Evolutionary conservation across 2,888 invertebrate genomes (phyloP).

Genomic region (Mythimna vitellina): DNA sequence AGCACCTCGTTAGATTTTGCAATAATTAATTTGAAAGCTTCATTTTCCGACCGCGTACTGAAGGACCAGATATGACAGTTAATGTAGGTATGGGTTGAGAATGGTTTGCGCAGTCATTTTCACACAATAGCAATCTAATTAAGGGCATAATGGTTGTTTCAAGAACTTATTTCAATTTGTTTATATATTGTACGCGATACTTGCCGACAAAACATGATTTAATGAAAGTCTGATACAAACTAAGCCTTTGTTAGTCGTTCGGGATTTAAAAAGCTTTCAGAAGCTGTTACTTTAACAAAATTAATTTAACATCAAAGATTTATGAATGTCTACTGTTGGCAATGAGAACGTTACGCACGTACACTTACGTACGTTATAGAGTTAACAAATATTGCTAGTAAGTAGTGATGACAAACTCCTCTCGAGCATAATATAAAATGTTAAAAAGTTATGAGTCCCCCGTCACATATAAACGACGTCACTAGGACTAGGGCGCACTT

Average conservation of each 20-base stretch:
- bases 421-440: conserved; percentile 35
- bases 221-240: not conserved
- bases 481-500: conserved; percentile 27
- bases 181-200: not conserved
- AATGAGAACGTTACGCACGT: not conserved
- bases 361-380: not conserved
- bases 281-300: not conserved
- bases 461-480: conserved; percentile 46
- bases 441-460: conserved; percentile 44
- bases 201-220: conserved; percentile 11
- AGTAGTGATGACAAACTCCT: conserved; percentile 10
- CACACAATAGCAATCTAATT: conserved; percentile 28
- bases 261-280: conserved; percentile 16
- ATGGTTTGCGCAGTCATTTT: conserved; percentile 13
- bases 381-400: conserved; percentile 2
- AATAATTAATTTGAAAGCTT: conserved; percentile 51
- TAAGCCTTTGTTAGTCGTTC: conserved; percentile 4
- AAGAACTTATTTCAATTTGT: conserved; percentile 6
- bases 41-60: conserved; percentile 39
- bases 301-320: conserved; percentile 19
- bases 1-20: conserved; percentile 59
- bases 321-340: not conserved
- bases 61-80: conserved; percentile 36
- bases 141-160: not conserved
- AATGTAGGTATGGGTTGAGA: conserved; percentile 1